Evolutionary conservation across 2,113 vertebrate genomes (phyloP).

Genomic region (Trogon melanurus): DNA sequence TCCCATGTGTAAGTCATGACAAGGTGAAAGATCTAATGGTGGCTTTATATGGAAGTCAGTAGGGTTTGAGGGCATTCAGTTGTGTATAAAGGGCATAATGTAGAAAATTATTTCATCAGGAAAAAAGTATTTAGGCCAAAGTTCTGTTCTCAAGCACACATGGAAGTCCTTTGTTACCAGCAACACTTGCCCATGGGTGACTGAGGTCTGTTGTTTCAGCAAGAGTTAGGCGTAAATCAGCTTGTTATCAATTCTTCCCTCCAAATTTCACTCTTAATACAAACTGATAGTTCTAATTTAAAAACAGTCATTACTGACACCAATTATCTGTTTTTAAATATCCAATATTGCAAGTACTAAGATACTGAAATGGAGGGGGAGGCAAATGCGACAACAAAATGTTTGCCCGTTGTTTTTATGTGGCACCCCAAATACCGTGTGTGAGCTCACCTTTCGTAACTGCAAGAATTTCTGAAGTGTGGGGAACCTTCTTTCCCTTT

Average conservation of each 20-base stretch:
- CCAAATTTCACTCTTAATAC: neutral
- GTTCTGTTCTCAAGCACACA: neutral
- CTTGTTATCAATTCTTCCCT: neutral
- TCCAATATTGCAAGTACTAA: neutral
- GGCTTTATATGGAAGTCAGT: neutral
- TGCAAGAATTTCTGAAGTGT: neutral
- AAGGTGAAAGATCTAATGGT: neutral
- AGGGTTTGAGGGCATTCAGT: neutral
- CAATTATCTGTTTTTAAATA: neutral
- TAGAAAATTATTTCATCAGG: neutral
- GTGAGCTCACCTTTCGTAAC: neutral
- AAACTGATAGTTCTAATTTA: neutral
- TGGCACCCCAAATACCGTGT: neutral
- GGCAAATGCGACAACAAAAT: neutral
- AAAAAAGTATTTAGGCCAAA: neutral
- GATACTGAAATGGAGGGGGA: neutral
- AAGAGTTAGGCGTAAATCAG: neutral
- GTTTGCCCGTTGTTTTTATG: neutral
- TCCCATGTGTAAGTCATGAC: neutral
- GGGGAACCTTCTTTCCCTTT: neutral
- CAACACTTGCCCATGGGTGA: neutral
- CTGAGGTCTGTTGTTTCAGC: neutral
- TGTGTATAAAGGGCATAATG: neutral
- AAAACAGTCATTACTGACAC: neutral
- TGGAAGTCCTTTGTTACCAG: neutral